Conservation (phyloP, 2,113 vertebrate genomes). For the Pipa parva region DNA sequence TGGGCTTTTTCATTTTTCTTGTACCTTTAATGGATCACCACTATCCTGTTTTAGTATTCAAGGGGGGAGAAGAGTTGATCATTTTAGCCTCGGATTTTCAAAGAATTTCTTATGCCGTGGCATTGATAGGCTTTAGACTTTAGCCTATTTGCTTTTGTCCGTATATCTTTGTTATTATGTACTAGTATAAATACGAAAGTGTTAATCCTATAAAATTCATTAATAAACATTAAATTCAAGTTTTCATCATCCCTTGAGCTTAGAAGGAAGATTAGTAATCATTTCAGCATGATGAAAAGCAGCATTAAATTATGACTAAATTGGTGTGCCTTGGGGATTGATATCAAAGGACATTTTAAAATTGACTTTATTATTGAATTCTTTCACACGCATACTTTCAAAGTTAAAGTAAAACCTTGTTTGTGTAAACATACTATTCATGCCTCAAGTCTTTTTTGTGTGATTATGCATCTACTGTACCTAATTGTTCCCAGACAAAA, state of each 20-base stretch:
- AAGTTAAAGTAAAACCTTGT: conserved; percentile 26
- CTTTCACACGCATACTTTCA: neutral
- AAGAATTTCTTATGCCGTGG: too few species aligned
- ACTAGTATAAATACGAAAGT: too few species aligned
- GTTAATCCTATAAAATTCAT: conserved; percentile 9
- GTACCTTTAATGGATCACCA: too few species aligned
- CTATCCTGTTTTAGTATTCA: too few species aligned
- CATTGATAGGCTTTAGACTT: too few species aligned
- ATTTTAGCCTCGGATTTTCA: too few species aligned
- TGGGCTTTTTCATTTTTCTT: too few species aligned
- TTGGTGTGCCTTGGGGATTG: conserved; percentile 24
- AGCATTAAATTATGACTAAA: conserved; percentile 33
- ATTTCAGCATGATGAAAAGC: conserved; percentile 30
- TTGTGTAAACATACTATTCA: conserved; percentile 30
- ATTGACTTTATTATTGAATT: conserved; percentile 11
- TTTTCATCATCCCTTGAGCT: conserved; percentile 17
- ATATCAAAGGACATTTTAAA: conserved; percentile 20
- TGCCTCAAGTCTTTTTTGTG: conserved; percentile 16
- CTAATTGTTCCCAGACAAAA: conserved; percentile 22
- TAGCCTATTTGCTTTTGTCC: too few species aligned
- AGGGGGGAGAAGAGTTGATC: too few species aligned
- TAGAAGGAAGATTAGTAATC: conserved; percentile 21
- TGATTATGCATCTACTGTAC: conserved; percentile 27
- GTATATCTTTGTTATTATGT: too few species aligned
- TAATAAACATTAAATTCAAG: neutral